Base-by-base conservation (phyloP, 37 sponge, comb jelly and placozoan species). In the Cliona cf. orientalis region DNA sequence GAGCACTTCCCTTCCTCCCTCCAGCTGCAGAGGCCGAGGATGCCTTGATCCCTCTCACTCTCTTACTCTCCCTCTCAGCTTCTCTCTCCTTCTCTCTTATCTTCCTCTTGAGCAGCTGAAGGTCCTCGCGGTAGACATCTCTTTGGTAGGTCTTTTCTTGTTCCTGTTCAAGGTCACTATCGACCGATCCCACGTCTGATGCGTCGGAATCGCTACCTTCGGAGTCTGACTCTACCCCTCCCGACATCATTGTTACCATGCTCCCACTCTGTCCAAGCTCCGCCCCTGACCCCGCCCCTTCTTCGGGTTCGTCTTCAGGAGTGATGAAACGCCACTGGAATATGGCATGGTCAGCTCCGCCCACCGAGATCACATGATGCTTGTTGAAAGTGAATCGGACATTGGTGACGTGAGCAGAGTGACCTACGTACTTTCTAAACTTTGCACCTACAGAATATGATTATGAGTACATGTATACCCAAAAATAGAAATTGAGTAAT, bases 381-480 rank as follows among this genome's bases (percentile, higher is more conserved):
- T 91, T 81, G 83, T 87, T 82, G 55, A 46, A 73, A 26, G 80
- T 71, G 82, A 95, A 98, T 25, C 97, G 70, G 17, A 98, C 99
- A 86, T 95, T 95, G 28, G 99, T 98, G 67, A 98, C 99, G 66
- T 98, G 99, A 76, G 96, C 97, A 23, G 96, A 93, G 74, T 98
- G 99, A 6, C 99, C 99, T 45, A 93, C 79, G 66, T 95, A 98
- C 76, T 93, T 93, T 74, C 72, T 75, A 42, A 89, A 95, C 82
- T 93, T 95, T 25, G 96, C 92, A 59, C 99, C 97, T 91, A 68
- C 21, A 40, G 42, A 80, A 58, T n/a, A n/a, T n/a, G n/a, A n/a
- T n/a, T n/a, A n/a, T n/a, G n/a, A n/a, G n/a, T n/a, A n/a, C n/a
- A n/a, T n/a, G n/a, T n/a, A n/a, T n/a, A n/a, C n/a, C n/a, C n/a